A percentile compares a stretch with the other conserved stretches of the same genome.
These are phyloP conservation scores for Blastobasis lacticolella DNA, from an alignment of 2,888 invertebrate genomes.

Conservation along the genomic window DNA sequence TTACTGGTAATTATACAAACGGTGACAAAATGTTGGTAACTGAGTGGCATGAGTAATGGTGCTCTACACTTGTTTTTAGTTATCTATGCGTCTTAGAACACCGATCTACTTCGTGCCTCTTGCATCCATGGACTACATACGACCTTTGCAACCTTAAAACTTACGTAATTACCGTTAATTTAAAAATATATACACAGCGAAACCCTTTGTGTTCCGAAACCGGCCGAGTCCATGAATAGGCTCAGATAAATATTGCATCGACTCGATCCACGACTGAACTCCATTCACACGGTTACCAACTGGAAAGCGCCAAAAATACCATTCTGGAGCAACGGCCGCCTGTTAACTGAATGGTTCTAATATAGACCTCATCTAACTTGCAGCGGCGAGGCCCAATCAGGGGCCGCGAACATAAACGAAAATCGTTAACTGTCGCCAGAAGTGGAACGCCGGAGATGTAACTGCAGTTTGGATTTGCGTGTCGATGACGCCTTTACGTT, in stretches of 20 bases:
- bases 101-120: too few species aligned
- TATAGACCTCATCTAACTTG: conserved; percentile 66
- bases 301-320: conserved; percentile 50
- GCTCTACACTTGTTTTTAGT: conserved; percentile 16
- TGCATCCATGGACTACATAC: too few species aligned
- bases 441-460: conserved; percentile 21
- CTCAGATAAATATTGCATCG: conserved; percentile 23
- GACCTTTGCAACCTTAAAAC: too few species aligned
- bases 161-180: too few species aligned
- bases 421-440: conserved; percentile 51
- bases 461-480: too few species aligned
- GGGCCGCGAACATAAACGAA: conserved; percentile 45
- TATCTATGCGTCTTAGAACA: conserved; percentile 8
- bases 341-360: conserved; percentile 51
- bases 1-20: too few species aligned
- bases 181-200: too few species aligned
- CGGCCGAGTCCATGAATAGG: conserved; percentile 19
- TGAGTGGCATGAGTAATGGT: conserved; percentile 18
- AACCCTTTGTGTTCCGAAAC: neutral
- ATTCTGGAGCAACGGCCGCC: conserved; percentile 45
- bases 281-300: conserved; percentile 36
- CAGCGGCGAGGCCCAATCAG: conserved; percentile 51
- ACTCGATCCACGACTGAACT: conserved; percentile 9
- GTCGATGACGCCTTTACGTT: too few species aligned
- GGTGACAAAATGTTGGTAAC: too few species aligned